These are phyloP conservation scores for Melanotaenia boesemani DNA, from an alignment of 2,797 vertebrate genomes.

Conservation along the genomic window DNA sequence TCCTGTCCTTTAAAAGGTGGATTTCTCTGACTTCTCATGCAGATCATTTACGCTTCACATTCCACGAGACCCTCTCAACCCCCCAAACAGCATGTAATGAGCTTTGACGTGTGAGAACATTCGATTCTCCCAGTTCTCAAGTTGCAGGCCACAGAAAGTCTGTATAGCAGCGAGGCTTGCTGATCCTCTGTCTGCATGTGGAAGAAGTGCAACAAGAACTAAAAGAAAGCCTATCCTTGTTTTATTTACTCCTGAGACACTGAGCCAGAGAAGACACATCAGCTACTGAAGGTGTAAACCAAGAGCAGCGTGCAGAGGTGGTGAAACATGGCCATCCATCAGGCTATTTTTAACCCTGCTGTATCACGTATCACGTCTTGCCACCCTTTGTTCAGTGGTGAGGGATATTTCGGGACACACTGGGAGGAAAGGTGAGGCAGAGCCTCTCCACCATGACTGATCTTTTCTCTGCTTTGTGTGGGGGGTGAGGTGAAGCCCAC, in stretches of 20 bases:
- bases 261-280: constrained; percentile 29
- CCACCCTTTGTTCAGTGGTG: constrained; percentile 61
- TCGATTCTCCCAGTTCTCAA: constrained; percentile 60
- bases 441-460: constrained; percentile 41
- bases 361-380: constrained; percentile 75
- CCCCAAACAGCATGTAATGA: constrained; percentile 43
- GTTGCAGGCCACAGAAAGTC: constrained; percentile 40
- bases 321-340: constrained; percentile 67
- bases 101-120: constrained; percentile 62
- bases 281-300: constrained; percentile 56
- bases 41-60: constrained; percentile 62
- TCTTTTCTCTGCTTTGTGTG: constrained; percentile 19
- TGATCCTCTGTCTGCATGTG: constrained; percentile 26
- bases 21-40: constrained; percentile 44
- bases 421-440: constrained; percentile 45
- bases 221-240: background rate
- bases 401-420: constrained; percentile 71
- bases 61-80: constrained; percentile 46
- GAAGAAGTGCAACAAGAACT: constrained; percentile 7
- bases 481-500: constrained; percentile 26
- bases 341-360: constrained; percentile 82
- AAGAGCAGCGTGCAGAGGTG: constrained; percentile 55
- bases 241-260: constrained; percentile 11
- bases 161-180: constrained; percentile 25
- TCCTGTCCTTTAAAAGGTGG: constrained; percentile 49